phyloP scores from a whole-genome alignment of 2,797 vertebrate species.

The Sarcoramphus papa region DNA sequence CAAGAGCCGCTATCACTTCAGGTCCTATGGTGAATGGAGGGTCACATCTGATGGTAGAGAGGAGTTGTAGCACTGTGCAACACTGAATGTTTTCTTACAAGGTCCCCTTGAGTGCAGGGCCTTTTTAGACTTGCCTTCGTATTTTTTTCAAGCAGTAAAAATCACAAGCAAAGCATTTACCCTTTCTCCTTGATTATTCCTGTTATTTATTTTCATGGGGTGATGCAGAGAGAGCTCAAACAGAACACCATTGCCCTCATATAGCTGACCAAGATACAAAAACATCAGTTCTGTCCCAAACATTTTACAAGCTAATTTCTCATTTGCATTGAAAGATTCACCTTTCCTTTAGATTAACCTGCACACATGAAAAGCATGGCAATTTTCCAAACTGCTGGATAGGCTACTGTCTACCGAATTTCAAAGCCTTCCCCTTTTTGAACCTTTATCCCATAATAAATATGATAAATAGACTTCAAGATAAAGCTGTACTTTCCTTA shows the following conservation, averaged over 20 bases:
- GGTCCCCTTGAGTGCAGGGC: neutral
- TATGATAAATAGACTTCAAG: neutral
- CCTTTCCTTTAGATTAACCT: neutral
- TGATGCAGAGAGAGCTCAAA: neutral
- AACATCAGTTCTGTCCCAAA: neutral
- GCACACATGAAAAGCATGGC: neutral
- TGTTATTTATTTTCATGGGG: neutral
- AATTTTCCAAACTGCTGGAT: neutral
- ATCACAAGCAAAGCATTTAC: neutral
- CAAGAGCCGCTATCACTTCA: neutral
- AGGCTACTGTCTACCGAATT: neutral
- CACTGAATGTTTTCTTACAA: neutral
- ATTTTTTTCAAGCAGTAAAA: neutral
- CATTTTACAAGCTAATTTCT: neutral
- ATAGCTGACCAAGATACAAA: neutral
- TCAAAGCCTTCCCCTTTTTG: neutral
- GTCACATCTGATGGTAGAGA: neutral
- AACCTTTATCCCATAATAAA: neutral
- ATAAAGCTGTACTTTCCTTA: neutral
- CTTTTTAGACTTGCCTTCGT: neutral
- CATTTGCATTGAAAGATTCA: neutral
- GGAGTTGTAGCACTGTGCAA: neutral
- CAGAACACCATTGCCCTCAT: neutral
- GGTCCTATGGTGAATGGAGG: accelerated
- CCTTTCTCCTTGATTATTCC: neutral